Evolutionary conservation across 2,888 invertebrate species (phyloP), one percentile per base, ranked within the genome.

Genomic region (Macaria notata): DNA sequence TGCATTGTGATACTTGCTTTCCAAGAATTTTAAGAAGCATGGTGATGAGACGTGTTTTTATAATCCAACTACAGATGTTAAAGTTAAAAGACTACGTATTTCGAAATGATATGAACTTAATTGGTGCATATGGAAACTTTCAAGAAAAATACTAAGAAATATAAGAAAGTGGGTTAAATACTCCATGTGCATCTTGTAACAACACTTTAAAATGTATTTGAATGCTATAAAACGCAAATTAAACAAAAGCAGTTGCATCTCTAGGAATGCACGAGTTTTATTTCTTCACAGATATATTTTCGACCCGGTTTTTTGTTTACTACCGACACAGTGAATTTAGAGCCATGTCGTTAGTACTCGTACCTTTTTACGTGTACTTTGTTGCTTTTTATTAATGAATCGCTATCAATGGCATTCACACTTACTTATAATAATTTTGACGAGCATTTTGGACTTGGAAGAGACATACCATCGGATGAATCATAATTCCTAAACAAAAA

Each of bases 151-250:
- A 52, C 39, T n/a, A 39, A 31, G 46, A 47, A 46, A 19, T 19
- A 19, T 19, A 0, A n/a, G 46, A 46, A 46, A 53, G 39, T 53
- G 31, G 46, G 42, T 53, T 46, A 46, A 53, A 53, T 41, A 53
- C 4, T 29, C 46, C 46, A 53, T 33, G 39, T 47, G 53, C 39
- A 42, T 53, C 46, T 53, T 46, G 33, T 29, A 53, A 53, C 41
- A 47, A 47, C 43, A 42, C 9, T n/a, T 9, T 53, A 33, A 53
- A 53, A 31, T 53, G 53, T 33, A 42, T 47, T 30, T 5, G 30
- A 36, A 50, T 38, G 44, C 50, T 38, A 50, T 50, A 50, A 45
- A 50, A 50, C 44, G 44, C 36, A 9, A 49, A 42, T n/a, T 42
- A 43, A 49, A 49, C 41, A 49, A 31, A 49, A 41, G 41, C 36